Percentiles rank a stretch among this genome's conserved stretches.
These are phyloP conservation scores for Phytoseiulus persimilis DNA, from an alignment of 2,888 invertebrate genomes.

Conservation along the genomic window DNA sequence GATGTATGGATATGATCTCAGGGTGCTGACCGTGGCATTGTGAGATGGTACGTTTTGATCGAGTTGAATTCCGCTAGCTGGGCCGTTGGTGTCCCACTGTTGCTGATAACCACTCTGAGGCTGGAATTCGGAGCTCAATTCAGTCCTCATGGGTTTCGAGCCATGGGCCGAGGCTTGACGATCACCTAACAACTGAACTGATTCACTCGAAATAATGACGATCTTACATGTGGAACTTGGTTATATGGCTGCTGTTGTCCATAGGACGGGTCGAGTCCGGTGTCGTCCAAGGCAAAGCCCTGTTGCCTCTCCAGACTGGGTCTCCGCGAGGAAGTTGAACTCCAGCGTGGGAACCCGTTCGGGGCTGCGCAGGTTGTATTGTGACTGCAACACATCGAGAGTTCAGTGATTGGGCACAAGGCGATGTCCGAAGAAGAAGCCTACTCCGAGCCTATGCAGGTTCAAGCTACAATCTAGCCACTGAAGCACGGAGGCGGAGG, in stretches of 20 bases:
- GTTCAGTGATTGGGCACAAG: too few species aligned
- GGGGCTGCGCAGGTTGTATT: slow-evolving; percentile 11
- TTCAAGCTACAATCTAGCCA: too few species aligned
- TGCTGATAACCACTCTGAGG: slow-evolving; percentile 8
- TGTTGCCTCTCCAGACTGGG: slow-evolving; percentile 72
- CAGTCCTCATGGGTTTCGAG: background rate
- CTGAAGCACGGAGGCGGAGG: too few species aligned
- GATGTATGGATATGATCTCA: too few species aligned
- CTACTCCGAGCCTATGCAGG: too few species aligned
- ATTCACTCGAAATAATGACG: background rate
- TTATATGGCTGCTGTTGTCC: background rate
- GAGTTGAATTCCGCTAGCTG: slow-evolving; percentile 21
- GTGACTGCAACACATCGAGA: background rate
- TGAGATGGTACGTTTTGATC: slow-evolving; percentile 26
- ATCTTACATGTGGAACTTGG: background rate
- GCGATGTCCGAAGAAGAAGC: too few species aligned
- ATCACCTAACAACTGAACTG: background rate
- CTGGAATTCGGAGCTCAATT: background rate
- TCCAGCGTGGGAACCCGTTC: slow-evolving; percentile 8
- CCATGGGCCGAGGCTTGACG: background rate
- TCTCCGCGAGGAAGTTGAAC: slow-evolving; percentile 48
- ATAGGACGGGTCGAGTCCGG: slow-evolving; percentile 49
- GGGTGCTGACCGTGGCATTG: background rate
- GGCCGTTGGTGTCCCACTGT: slow-evolving; percentile 22
- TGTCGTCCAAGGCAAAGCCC: slow-evolving; percentile 67